These are phyloP conservation scores for Salticus scenicus DNA, from an alignment of 2,888 invertebrate species.

Conservation along the genomic window DNA sequence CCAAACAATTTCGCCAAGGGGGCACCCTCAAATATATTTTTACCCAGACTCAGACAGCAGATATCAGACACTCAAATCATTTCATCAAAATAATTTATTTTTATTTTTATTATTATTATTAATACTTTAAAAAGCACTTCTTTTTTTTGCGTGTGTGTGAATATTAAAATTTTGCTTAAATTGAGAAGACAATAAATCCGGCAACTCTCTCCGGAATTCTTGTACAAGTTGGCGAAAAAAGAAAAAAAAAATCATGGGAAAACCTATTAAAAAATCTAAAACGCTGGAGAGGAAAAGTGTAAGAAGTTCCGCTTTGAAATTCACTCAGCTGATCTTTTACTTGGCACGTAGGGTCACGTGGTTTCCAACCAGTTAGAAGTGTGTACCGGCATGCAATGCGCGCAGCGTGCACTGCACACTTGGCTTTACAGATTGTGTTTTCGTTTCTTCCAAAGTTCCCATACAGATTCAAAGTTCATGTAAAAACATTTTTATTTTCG, in stretches of 20 bases:
- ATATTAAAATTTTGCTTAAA: too few relatives aligned
- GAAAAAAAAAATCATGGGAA: constrained; percentile 9
- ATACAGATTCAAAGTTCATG: not conserved
- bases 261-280: not conserved
- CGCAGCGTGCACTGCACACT: constrained; percentile 21
- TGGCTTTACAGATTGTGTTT: constrained; percentile 5
- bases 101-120: too few relatives aligned
- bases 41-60: too few relatives aligned
- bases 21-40: too few relatives aligned
- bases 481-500: not conserved
- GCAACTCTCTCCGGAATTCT: too few relatives aligned
- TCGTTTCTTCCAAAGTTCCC: constrained; percentile 2
- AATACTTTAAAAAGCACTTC: too few relatives aligned
- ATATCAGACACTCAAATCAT: too few relatives aligned
- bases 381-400: constrained; percentile 53
- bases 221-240: too few relatives aligned
- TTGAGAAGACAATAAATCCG: too few relatives aligned
- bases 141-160: too few relatives aligned
- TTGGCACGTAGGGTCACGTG: constrained; percentile 42
- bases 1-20: too few relatives aligned
- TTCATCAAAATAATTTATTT: too few relatives aligned
- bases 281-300: not conserved
- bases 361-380: constrained; percentile 32
- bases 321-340: not conserved
- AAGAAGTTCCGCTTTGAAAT: constrained; percentile 13